Evolutionary conservation across 2,113 vertebrate species (phyloP).

Genomic region (Cercocebus atys): DNA sequence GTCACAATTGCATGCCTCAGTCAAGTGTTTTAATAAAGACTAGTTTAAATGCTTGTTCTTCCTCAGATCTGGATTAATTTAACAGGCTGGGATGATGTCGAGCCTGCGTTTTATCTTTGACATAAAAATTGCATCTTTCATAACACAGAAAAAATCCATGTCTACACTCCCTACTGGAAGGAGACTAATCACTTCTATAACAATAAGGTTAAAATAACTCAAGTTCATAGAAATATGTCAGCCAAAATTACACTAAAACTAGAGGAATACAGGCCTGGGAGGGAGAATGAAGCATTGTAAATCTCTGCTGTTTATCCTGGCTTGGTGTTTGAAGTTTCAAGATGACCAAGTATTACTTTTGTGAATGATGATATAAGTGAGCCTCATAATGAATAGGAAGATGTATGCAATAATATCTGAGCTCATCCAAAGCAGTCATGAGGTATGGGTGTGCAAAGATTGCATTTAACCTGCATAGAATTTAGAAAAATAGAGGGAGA

Average conservation of each 20-base stretch:
- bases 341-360: not conserved
- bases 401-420: fast-evolving
- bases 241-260: not conserved
- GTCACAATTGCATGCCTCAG: conserved; percentile 47
- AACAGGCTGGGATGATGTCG: not conserved
- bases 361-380: not conserved
- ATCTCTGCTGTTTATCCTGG: not conserved
- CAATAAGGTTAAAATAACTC: not conserved
- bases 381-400: not conserved
- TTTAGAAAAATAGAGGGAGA: not conserved
- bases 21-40: conserved; percentile 40
- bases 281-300: not conserved
- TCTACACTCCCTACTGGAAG: not conserved
- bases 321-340: not conserved
- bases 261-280: not conserved
- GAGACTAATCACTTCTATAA: not conserved
- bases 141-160: not conserved
- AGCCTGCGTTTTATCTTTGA: not conserved
- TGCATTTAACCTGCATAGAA: not conserved
- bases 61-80: conserved; percentile 20
- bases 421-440: not conserved
- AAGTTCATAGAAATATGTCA: not conserved
- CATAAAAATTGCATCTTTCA: not conserved
- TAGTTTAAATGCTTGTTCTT: conserved; percentile 44
- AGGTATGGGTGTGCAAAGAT: not conserved